Conservation (phyloP, 2,113 vertebrate genomes). For the Dascyllus trimaculatus region DNA sequence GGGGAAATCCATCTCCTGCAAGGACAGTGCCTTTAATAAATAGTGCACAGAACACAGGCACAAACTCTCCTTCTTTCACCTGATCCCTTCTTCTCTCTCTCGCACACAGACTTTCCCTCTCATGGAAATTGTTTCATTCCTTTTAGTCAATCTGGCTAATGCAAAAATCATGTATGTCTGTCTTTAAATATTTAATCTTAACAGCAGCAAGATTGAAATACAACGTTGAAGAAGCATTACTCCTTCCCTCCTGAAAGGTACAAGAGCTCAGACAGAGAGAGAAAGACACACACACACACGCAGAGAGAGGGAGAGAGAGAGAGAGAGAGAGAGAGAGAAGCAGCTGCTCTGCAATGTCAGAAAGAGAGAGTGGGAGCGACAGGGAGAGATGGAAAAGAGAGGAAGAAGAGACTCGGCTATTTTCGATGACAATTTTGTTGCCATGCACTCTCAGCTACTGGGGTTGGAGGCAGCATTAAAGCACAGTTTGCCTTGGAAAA, state of each 20-base stretch:
- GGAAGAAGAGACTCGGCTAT: constrained; percentile 63
- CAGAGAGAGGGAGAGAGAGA: constrained; percentile 49
- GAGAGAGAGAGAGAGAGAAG: constrained; percentile 29
- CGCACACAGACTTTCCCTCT: constrained; percentile 38
- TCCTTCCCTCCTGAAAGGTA: constrained; percentile 73
- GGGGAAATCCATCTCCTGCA: constrained; percentile 77
- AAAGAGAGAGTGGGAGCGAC: constrained; percentile 52
- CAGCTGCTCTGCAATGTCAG: constrained; percentile 68
- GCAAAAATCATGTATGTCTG: constrained; percentile 85
- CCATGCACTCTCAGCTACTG: constrained; percentile 59
- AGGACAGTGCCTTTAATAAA: constrained; percentile 80
- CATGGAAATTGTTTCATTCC: constrained; percentile 80
- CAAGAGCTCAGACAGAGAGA: constrained; percentile 53
- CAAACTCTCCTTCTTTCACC: constrained; percentile 67
- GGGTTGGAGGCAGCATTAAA: constrained; percentile 67
- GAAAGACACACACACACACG: constrained; percentile 42
- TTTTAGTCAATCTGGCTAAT: constrained; percentile 86
- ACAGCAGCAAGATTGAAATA: constrained; percentile 82
- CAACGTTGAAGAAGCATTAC: constrained; percentile 76
- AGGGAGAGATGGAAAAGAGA: constrained; percentile 45
- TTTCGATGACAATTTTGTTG: constrained; percentile 70
- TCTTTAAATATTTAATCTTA: constrained; percentile 85
- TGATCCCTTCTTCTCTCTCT: constrained; percentile 43
- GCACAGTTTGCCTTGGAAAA: constrained; percentile 68
- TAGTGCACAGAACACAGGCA: constrained; percentile 71